phyloP scores from a whole-genome alignment of 2,797 vertebrate species.

The Liasis olivaceus region DNA sequence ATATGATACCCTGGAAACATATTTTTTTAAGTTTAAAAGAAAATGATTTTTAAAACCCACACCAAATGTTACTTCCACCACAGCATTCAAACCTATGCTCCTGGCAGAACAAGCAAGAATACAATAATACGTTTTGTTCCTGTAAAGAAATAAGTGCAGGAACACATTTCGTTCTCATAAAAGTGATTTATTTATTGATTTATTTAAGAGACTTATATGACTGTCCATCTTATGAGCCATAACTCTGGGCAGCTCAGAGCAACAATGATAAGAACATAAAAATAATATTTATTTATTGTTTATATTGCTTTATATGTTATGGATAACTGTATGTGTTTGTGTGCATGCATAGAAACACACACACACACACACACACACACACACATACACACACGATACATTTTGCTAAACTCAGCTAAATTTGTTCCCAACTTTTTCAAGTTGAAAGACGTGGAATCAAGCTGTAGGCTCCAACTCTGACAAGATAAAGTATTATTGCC shows the following conservation, averaged over 20 bases:
- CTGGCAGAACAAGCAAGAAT: conserved; percentile 23
- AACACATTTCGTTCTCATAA: conserved; percentile 35
- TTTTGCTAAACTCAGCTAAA: conserved; percentile 14
- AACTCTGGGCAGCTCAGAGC: no score
- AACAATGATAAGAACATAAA: no score
- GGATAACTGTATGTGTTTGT: conserved; percentile 13
- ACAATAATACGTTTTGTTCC: conserved; percentile 33
- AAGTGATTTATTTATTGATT: background rate
- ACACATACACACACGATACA: background rate
- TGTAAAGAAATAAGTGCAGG: conserved; percentile 18
- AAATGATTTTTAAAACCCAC: background rate
- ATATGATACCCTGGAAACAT: background rate
- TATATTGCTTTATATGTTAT: no score
- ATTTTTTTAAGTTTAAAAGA: background rate
- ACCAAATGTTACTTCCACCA: background rate
- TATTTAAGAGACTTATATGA: no score
- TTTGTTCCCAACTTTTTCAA: background rate
- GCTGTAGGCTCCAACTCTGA: conserved; percentile 9
- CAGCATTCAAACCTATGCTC: conserved; percentile 9
- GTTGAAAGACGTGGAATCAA: background rate
- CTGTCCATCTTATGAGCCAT: no score
- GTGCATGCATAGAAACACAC: background rate
- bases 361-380: background rate
- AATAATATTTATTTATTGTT: no score
- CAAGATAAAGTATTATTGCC: background rate